Evolutionary conservation across 2,888 invertebrate genomes (phyloP).

Genomic region (Esperia sulphurella): DNA sequence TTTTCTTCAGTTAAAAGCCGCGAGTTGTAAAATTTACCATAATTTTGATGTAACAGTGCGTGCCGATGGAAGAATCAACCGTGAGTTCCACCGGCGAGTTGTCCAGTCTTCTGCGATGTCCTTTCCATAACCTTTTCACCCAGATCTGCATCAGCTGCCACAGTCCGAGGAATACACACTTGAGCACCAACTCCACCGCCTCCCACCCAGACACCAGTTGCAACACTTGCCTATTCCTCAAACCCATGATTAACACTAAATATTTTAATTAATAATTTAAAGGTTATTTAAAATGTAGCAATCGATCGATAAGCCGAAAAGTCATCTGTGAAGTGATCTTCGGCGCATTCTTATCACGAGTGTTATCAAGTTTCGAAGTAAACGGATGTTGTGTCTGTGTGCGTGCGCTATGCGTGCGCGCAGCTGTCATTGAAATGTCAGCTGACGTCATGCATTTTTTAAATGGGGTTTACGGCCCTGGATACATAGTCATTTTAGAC

Average conservation of each 20-base stretch:
- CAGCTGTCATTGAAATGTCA: constrained; percentile 14
- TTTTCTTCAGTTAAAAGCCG: no score
- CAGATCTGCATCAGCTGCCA: constrained; percentile 58
- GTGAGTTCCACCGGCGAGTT: constrained; percentile 52
- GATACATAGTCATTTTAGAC: no score
- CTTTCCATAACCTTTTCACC: constrained; percentile 63
- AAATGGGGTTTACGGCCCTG: no score
- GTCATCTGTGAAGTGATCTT: constrained; percentile 38
- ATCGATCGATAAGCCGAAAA: constrained; percentile 39
- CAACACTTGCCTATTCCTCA: constrained; percentile 42
- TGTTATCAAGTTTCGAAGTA: constrained; percentile 33
- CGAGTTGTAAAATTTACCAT: constrained; percentile 63
- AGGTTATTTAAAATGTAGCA: constrained; percentile 3
- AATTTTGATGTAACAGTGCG: constrained; percentile 69
- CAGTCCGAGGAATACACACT: constrained; percentile 54
- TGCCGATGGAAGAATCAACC: constrained; percentile 62
- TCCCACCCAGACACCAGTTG: constrained; percentile 59
- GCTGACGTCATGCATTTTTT: constrained; percentile 1
- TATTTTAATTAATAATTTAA: not conserved
- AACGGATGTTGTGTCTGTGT: constrained; percentile 23
- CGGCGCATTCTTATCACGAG: constrained; percentile 45
- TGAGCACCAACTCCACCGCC: constrained; percentile 53
- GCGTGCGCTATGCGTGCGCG: constrained; percentile 1
- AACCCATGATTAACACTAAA: constrained; percentile 54
- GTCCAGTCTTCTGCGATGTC: constrained; percentile 49